Conservation (phyloP, 2,888 invertebrate species). For the Diaprepes abbreviatus region DNA sequence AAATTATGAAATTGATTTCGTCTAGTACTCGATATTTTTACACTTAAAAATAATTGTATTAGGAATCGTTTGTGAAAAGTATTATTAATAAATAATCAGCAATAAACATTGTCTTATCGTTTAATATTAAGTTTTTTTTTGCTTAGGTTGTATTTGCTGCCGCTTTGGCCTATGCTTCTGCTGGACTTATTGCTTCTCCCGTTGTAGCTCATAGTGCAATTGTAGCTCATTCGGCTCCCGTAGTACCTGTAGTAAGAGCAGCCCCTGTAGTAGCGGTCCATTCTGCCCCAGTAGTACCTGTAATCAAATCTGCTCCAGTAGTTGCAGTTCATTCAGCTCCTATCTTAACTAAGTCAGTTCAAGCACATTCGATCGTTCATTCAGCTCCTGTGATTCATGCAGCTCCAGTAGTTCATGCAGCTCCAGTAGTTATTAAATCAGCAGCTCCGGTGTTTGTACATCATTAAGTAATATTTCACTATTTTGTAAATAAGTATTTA, state of each 20-base stretch:
- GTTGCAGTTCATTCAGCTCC: constrained; percentile 43
- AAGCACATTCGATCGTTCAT: constrained; percentile 41
- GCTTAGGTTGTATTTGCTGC: constrained; percentile 27
- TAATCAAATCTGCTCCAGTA: constrained; percentile 39
- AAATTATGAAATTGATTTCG: no score
- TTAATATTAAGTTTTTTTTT: no score
- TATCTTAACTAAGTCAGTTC: constrained; percentile 33
- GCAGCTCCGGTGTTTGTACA: constrained; percentile 1
- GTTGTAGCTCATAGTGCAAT: constrained; percentile 33
- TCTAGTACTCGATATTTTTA: no score
- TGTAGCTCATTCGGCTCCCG: background rate
- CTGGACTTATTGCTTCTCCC: constrained; percentile 14
- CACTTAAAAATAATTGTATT: no score
- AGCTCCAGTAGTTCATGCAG: constrained; percentile 48
- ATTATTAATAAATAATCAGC: no score
- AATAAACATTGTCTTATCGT: no score
- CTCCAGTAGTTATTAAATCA: background rate
- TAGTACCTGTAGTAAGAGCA: constrained; percentile 55
- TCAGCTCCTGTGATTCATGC: constrained; percentile 52
- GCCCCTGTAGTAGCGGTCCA: constrained; percentile 57
- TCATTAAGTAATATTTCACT: background rate
- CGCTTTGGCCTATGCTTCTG: constrained; percentile 37
- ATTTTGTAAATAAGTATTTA: constrained; percentile 17
- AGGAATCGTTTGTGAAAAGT: no score
- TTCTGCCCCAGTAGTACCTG: constrained; percentile 43